A percentile compares a stretch with the other conserved stretches of the same genome.
Conservation (phyloP, 2,888 invertebrate genomes). For the Cryptocephalus moraei region DNA sequence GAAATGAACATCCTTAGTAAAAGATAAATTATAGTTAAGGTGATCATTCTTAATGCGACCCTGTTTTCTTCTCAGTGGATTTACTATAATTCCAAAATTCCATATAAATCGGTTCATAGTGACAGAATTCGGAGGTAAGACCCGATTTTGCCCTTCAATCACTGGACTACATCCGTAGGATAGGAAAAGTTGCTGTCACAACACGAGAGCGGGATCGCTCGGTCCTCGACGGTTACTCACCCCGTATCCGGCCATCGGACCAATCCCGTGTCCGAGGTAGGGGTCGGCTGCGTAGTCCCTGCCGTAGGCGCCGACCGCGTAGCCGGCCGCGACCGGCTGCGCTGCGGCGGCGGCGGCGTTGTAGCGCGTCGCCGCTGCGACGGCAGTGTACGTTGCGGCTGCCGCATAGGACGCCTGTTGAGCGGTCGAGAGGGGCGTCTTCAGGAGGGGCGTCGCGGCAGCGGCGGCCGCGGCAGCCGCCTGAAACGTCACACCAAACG, state of each 20-base stretch:
- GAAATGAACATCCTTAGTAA: no score
- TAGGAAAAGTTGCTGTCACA: no score
- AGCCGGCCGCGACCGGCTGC: conserved; percentile 66
- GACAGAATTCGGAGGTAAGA: no score
- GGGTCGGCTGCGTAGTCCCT: conserved; percentile 61
- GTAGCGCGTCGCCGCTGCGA: conserved; percentile 65
- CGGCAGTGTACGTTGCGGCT: conserved; percentile 39
- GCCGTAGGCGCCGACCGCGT: conserved; percentile 77
- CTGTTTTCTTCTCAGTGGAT: no score
- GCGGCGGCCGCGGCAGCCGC: conserved; percentile 40
- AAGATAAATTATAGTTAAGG: no score
- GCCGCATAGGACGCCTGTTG: conserved; percentile 79
- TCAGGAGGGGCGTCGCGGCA: conserved; percentile 65
- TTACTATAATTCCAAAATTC: no score
- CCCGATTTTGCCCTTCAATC: no score
- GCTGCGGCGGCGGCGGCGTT: conserved; percentile 73
- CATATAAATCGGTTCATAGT: no score
- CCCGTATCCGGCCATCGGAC: conserved; percentile 94
- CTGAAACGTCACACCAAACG: background rate
- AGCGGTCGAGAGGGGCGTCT: conserved; percentile 73
- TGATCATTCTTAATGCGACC: no score
- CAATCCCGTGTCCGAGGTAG: conserved; percentile 90
- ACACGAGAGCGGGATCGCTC: no score
- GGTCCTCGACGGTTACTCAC: conserved; percentile 51
- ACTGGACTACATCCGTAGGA: no score